Percentiles rank a stretch among this genome's conserved stretches.
These are phyloP conservation scores for Calidris pygmaea DNA, from an alignment of 2,113 vertebrate genomes.

Conservation along the genomic window DNA sequence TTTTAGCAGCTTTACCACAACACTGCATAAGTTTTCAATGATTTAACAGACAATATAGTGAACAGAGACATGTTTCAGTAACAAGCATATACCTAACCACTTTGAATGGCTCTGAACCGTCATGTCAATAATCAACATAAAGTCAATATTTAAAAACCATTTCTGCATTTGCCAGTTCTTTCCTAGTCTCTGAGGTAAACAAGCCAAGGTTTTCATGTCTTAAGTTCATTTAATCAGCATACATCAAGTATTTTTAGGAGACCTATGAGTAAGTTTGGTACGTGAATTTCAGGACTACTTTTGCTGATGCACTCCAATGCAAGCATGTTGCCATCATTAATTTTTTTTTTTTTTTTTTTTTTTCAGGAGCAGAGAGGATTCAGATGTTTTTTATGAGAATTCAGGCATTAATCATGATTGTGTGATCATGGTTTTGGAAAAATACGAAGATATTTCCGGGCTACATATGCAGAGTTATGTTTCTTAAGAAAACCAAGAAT, in stretches of 20 bases:
- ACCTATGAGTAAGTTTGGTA: background rate
- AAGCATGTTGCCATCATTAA: background rate
- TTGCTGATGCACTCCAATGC: background rate
- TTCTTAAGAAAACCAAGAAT: background rate
- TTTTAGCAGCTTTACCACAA: background rate
- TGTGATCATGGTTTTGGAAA: background rate
- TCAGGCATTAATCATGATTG: background rate
- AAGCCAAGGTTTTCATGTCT: background rate
- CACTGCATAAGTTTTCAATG: background rate
- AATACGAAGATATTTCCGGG: background rate
- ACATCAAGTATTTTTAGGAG: background rate
- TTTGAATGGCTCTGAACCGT: background rate
- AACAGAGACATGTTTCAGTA: background rate
- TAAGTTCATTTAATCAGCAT: background rate
- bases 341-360: background rate
- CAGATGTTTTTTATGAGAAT: background rate
- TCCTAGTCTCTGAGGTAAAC: background rate
- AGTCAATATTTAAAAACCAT: background rate
- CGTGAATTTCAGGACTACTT: background rate
- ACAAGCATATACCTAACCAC: background rate
- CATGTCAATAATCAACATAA: background rate
- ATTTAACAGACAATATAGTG: background rate
- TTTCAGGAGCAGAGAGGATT: slow-evolving; percentile 20
- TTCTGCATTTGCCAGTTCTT: background rate
- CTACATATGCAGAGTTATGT: background rate